A percentile compares a stretch with the other conserved stretches of the same genome.
phyloP scores from a whole-genome alignment of 2,797 vertebrate genomes.

The Rhadinocentrus ornatus region DNA sequence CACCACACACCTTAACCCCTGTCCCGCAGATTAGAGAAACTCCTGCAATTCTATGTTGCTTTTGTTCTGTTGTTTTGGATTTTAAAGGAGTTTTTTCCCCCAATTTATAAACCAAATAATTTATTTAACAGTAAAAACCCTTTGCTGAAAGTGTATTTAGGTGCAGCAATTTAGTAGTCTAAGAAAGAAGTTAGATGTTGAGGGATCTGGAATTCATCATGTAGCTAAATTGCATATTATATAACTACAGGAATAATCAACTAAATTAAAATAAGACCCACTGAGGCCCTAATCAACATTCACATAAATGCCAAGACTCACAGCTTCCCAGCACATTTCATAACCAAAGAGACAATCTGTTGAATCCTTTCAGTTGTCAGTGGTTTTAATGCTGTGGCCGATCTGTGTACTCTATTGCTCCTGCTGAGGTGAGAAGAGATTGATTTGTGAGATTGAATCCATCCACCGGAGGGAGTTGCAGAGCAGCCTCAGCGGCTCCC shows the following conservation, averaged over 20 bases:
- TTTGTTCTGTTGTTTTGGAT: background rate
- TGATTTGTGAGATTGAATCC: slow-evolving; percentile 15
- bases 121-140: background rate
- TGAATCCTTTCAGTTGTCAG: background rate
- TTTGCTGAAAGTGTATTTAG: background rate
- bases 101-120: background rate
- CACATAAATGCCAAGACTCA: background rate
- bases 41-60: background rate
- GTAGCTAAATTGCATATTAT: background rate
- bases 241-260: background rate
- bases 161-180: background rate
- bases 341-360: background rate
- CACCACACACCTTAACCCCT: background rate
- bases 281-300: background rate
- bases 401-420: slow-evolving; percentile 1
- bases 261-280: background rate
- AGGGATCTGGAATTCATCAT: background rate
- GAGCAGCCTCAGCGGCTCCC: slow-evolving; percentile 10
- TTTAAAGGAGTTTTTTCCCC: background rate
- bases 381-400: background rate
- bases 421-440: slow-evolving; percentile 16
- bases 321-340: background rate
- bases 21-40: background rate
- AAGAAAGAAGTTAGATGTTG: background rate
- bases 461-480: slow-evolving; percentile 36